Evolutionary conservation across 2,113 vertebrate species (phyloP).

Genomic region (Ramphastos sulfuratus): DNA sequence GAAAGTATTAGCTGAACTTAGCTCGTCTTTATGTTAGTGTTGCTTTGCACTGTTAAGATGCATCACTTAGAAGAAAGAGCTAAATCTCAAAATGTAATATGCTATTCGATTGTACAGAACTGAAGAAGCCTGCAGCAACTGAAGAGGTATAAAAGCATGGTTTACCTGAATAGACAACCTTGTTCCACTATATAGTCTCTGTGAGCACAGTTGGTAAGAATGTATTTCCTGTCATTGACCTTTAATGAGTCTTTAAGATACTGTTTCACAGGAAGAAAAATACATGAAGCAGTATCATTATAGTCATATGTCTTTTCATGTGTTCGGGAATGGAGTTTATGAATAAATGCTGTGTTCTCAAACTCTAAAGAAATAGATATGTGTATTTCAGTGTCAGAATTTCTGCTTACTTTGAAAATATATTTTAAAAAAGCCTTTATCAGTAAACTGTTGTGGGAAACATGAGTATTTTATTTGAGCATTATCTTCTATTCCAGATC

Average conservation of each 20-base stretch:
- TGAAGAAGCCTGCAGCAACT: background rate
- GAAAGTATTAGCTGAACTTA: background rate
- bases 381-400: background rate
- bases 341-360: background rate
- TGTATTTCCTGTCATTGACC: slow-evolving; percentile 20
- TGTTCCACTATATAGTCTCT: background rate
- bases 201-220: background rate
- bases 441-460: background rate
- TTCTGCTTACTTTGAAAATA: background rate
- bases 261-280: background rate
- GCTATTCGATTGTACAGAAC: background rate
- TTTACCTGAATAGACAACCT: background rate
- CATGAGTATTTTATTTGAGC: background rate
- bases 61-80: background rate
- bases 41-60: background rate
- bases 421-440: background rate
- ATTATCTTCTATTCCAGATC: background rate
- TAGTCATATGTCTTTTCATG: slow-evolving; percentile 38
- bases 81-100: background rate
- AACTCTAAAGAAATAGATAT: background rate
- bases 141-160: background rate
- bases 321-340: background rate
- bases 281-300: background rate
- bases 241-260: slow-evolving; percentile 1
- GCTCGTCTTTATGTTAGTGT: fast-evolving